These are phyloP conservation scores for Galerucella pusilla DNA, from an alignment of 2,888 invertebrate species.

Conservation along the genomic window DNA sequence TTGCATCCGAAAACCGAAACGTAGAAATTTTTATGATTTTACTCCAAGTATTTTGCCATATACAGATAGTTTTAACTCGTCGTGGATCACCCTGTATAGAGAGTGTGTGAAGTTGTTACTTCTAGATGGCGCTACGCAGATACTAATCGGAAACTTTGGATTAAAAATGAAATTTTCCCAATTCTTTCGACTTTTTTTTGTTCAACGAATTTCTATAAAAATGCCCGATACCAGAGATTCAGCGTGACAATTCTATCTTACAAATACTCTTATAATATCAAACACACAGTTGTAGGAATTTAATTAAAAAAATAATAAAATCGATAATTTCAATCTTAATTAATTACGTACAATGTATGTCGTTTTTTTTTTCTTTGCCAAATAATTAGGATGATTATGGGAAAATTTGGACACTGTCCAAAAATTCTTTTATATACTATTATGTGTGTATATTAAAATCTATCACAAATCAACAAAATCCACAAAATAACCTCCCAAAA, in stretches of 20 bases:
- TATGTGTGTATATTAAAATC: conserved; percentile 9
- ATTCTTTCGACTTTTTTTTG: not conserved
- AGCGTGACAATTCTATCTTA: conserved; percentile 40
- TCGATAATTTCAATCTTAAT: conserved; percentile 11
- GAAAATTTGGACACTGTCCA: conserved; percentile 16
- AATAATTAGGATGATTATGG: conserved; percentile 25
- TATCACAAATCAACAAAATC: conserved; percentile 17
- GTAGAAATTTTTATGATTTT: too few species aligned
- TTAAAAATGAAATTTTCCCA: not conserved
- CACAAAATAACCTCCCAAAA: conserved; percentile 11
- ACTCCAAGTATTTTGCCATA: too few species aligned
- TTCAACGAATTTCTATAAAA: not conserved
- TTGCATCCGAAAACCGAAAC: too few species aligned
- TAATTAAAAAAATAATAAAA: conserved; percentile 27
- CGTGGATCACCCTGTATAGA: too few species aligned
- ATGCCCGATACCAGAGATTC: conserved; percentile 33
- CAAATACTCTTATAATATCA: conserved; percentile 45
- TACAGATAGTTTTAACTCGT: too few species aligned
- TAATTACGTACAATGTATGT: conserved; percentile 7
- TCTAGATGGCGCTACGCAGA: too few species aligned
- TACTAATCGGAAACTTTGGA: not conserved
- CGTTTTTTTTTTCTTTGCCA: conserved; percentile 28
- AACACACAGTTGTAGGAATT: conserved; percentile 44
- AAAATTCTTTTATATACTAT: conserved; percentile 11
- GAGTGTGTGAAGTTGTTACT: too few species aligned